Conservation (phyloP, 2,888 invertebrate genomes). For the Rhogogaster chlorosoma region DNA sequence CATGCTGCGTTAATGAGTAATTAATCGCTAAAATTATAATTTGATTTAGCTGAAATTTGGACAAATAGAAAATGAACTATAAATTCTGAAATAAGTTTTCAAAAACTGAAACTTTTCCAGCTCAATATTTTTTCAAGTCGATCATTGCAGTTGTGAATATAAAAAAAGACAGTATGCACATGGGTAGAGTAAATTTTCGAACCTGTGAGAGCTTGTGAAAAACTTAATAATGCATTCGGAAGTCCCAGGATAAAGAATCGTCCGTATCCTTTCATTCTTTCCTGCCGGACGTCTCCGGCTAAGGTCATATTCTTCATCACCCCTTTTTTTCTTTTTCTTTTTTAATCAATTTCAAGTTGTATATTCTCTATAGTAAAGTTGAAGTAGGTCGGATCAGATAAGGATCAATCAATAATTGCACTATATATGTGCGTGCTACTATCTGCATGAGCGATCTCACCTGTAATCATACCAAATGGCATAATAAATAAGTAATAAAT, state of each 20-base stretch:
- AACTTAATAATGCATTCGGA: neutral
- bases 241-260: neutral
- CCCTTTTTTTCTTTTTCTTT: neutral
- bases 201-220: conserved; percentile 14
- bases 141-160: neutral
- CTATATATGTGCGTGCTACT: neutral
- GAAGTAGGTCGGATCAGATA: neutral
- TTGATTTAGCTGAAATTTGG: neutral
- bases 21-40: neutral
- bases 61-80: neutral
- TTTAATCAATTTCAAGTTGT: neutral
- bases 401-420: neutral
- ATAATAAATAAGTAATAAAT: neutral
- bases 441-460: neutral
- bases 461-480: neutral
- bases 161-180: neutral
- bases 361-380: neutral
- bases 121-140: neutral
- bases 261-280: neutral
- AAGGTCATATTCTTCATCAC: neutral
- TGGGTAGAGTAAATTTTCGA: neutral
- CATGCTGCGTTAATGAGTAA: neutral
- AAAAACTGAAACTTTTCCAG: neutral
- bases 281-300: neutral
- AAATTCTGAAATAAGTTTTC: neutral